Evolutionary conservation across 1,140 invertebrate species (phyloP).

Genomic region (Rhizoglyphus robini): DNA sequence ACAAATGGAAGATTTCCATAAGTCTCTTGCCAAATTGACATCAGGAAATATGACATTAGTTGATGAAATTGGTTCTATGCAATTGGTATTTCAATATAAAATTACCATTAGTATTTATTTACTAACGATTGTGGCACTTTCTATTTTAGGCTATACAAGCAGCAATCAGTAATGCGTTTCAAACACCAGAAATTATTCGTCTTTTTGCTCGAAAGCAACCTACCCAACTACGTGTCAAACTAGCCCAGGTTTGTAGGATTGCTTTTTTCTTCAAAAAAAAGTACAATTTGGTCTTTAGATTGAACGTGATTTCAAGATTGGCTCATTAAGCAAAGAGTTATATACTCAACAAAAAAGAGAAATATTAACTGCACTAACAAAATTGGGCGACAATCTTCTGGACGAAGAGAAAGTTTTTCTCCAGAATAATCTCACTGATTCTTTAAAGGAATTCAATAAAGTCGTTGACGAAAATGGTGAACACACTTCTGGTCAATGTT

Average conservation of each 20-base stretch:
- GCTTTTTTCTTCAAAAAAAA: too few species aligned
- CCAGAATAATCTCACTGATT: conserved; percentile 38
- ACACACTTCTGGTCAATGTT: too few species aligned
- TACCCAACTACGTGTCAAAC: conserved; percentile 46
- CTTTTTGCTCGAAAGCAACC: conserved; percentile 62
- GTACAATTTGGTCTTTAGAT: too few species aligned
- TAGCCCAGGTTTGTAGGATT: conserved; percentile 38
- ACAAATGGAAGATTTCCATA: conserved; percentile 57
- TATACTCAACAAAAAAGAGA: conserved; percentile 42
- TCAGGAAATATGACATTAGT: conserved; percentile 55
- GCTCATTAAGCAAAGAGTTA: conserved; percentile 34
- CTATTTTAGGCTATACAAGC: conserved; percentile 52
- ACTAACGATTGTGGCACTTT: conserved; percentile 24
- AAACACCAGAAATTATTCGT: conserved; percentile 59
- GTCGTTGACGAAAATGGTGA: conserved; percentile 38
- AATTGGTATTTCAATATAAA: conserved; percentile 46
- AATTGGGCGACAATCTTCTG: conserved; percentile 49
- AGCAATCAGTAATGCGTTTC: conserved; percentile 58
- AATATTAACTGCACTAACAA: conserved; percentile 51
- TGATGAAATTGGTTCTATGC: conserved; percentile 49
- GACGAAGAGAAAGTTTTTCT: conserved; percentile 46
- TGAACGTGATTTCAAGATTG: conserved; percentile 37
- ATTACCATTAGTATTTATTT: neutral
- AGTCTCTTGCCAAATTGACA: conserved; percentile 48
- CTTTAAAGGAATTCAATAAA: conserved; percentile 43